Conservation (phyloP, 2,113 vertebrate genomes). For the Brachyistius frenatus region DNA sequence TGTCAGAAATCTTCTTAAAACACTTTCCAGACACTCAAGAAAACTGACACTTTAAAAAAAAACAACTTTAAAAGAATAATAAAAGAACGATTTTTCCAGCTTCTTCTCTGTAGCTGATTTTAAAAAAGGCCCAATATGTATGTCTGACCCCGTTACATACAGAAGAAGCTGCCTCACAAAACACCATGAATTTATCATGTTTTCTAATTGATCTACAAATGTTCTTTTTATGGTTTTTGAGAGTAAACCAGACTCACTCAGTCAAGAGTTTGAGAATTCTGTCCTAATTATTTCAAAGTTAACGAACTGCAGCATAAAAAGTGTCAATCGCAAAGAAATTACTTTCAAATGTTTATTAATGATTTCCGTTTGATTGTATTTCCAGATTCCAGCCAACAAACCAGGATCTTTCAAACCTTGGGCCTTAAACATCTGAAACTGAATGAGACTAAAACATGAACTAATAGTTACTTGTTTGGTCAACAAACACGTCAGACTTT, state of each 20-base stretch:
- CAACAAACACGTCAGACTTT: too few relatives aligned
- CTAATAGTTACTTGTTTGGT: neutral
- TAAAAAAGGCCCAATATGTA: too few relatives aligned
- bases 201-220: too few relatives aligned
- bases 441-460: neutral
- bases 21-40: neutral
- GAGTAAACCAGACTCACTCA: neutral
- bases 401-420: constrained; percentile 68
- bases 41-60: too few relatives aligned
- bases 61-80: too few relatives aligned
- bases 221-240: neutral
- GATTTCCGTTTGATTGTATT: constrained; percentile 14
- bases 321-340: neutral
- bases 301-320: neutral
- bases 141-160: too few relatives aligned
- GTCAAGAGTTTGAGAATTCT: too few relatives aligned
- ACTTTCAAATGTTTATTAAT: neutral
- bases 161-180: too few relatives aligned
- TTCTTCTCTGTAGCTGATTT: too few relatives aligned
- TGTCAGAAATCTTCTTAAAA: neutral
- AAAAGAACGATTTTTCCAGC: too few relatives aligned
- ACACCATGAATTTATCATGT: too few relatives aligned
- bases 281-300: too few relatives aligned
- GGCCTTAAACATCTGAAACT: constrained; percentile 75
- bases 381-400: constrained; percentile 71